Evolutionary conservation across 2,797 vertebrate species (phyloP), one percentile per base, ranked within the genome.

Genomic region (Darevskia mixta): DNA sequence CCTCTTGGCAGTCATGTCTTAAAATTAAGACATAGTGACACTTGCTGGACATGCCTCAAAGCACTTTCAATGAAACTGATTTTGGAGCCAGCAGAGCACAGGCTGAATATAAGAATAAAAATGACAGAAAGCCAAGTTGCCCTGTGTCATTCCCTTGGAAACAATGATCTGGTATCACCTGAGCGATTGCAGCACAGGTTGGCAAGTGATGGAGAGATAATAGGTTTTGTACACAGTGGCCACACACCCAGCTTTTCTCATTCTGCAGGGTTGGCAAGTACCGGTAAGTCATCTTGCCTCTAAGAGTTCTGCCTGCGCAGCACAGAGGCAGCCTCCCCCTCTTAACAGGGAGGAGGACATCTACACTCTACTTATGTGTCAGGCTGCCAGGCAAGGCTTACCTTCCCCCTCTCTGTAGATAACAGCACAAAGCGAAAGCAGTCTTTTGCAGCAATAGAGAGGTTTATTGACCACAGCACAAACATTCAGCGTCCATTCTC

Each of bases 221-320:
- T 85, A 88, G 77, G 87, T 88, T 88, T 88, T 88, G 83, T 73
- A 17, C 69, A 80, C n/a, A 69, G 35, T 25, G 58, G 45, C 5
- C 49, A 72, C 76, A 85, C 87, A 61, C 82, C 69, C 87, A 85
- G 69, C n/a, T 27, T 20, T 85, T 80, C 67, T 81, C 87, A 85
- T 80, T 66, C 75, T 58, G 61, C 71, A 67, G 78, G 77, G 25
- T n/a, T 80, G n/a, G 77, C 80, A 79, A 66, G 45, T 35, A 35
- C 35, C 35, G 35, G 35, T 75, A 85, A 73, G 27, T 66, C 69
- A 85, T 35, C n/a, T 45, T 25, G n/a, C n/a, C 77, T 73, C 76
- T 64, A n/a, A 85, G 87, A 73, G 80, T 80, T 80, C 55, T 78
- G 27, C 41, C 73, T 67, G n/a, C 35, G 25, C 13, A n/a, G 61